Evolutionary conservation across 2,797 vertebrate species (phyloP), one percentile per base, ranked within the genome.

Genomic region (Crocodylus rhombifer): DNA sequence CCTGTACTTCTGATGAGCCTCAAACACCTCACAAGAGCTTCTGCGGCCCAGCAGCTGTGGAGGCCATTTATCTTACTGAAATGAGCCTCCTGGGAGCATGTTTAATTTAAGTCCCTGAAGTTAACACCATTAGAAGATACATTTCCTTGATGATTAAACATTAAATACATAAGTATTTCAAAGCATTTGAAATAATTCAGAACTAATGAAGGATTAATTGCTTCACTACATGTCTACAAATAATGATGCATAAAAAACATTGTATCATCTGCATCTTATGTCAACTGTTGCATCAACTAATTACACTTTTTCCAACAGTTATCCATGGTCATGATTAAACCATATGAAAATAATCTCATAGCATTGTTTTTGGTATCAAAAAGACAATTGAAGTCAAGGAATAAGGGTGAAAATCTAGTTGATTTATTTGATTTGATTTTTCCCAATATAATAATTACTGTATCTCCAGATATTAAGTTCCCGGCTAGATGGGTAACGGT

Each of bases 131-230:
- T 92, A 95, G 88, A 93, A 96, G 91, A 97, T 93, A 95, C 80
- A 96, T 96, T 96, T 97, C 87, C 94, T 97, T 93, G 86, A 97
- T 96, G 95, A 98, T 97, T 98, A 96, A 97, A 97, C 94, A 97
- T 97, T 97, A 97, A 97, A 93, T 91, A 94, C 80, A 79, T 86
- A 96, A 96, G 83, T 95, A 97, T 97, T 98, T 97, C 95, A 97
- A 97, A 97, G 96, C 95, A 96, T 97, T 96, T 95, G 91, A 97
- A 97, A 96, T 96, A 97, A 96, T 95, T 97, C 88, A n/a, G 12
- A 97, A 96, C 95, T 98, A 97, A 98, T 97, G 97, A 97, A 97
- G 93, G 96, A 96, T 97, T 98, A 98, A 98, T 98, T 98, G 97
- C 96, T 97, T 97, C 91, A 93, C 89, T 96, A 95, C 94, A 85